Base-by-base conservation (phyloP, 2,797 vertebrate genomes). In the Mionectes olivaceus region DNA sequence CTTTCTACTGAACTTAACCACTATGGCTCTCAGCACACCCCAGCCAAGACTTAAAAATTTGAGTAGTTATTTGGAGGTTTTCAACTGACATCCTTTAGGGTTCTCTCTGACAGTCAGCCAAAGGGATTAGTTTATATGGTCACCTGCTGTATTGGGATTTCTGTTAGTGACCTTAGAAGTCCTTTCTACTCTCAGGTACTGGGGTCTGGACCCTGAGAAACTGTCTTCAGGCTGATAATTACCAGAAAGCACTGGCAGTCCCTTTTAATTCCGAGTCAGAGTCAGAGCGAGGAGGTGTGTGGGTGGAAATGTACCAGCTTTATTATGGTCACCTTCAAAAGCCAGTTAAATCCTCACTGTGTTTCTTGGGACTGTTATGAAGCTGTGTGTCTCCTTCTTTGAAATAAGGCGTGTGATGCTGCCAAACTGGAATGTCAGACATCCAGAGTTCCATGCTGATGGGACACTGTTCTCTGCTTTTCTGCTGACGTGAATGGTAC, bases 341-440 rank as follows among this genome's bases (percentile, higher is more conserved):
- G 33, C 52, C 21, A 22, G 33, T 75, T 43, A 83, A 87, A 70
- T 80, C 22, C 27, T 77, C 11, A 0, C 32, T 7, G 13, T 39
- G 35, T 71, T 50, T 44, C 37, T 35, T 57, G 47, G 37, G 43
- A 27, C 57, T 71, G 10, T 28, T 59, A 37, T 0, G 11, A 73
- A 63, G n/a, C 9, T 70, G 19, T 87, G 5, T 46, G 7, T 37
- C 13, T 69, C 49, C n/a, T 68, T 55, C 49, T 71, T 78, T 77
- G 68, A 71, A 83, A 41, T 19, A 65, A 47, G 55, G 52, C 27
- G 10, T 16, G 47, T 27, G 39, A 49, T 56, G 73, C n/a, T 81
- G 70, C 49, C 8, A 0, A 65, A 6, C 11, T 2, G 1, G 27
- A 1, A 2, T 52, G 30, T 39, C 41, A 24, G 55, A 35, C 52